Evolutionary conservation across 2,888 invertebrate species (phyloP), one percentile per base, ranked within the genome.

Genomic region (Lasioglossum malachurum): DNA sequence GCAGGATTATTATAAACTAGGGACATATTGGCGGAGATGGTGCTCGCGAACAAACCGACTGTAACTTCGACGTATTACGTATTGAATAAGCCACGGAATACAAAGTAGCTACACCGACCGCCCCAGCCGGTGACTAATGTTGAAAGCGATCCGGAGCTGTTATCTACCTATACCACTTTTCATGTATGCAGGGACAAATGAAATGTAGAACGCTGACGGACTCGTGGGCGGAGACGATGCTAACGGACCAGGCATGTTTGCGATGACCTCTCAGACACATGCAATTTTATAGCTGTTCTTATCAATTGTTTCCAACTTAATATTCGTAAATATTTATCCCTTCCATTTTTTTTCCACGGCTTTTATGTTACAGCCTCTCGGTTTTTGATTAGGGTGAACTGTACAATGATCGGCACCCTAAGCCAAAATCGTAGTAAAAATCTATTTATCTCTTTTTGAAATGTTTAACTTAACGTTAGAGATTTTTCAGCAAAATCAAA

Each of bases 71-170:
- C 41, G 38, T 38, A 38, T 69, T 69, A 69, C 41, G 35, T 69
- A 69, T 69, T 41, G 69, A 69, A 69, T 41, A 69, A 69, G 41
- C 41, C 69, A 23, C 69, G 41, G 69, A 69, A 69, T 69, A 69
- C 69, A 69, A 38, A 69, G 69, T 69, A 69, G 69, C 69, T 38
- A 38, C 38, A 41, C 35, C 49, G 19, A n/a, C 69, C 35, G 35
- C 0, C 35, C 35, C 19, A 35, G 67, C 23, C 35, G 67, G 23
- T 69, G 41, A 69, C 69, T 41, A 69, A 69, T 69, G 69, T 69
- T 69, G 69, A 69, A 23, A 38, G 38, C 41, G 35, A 23, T 38
- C 4, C 35, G 38, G 12, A 41, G n/a, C 38, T 38, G 35, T 35
- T 53, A 53, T 23, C 35, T n/a, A 53, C 53, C 67, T 67, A 67